These are phyloP conservation scores for Napeogenes inachia DNA, from an alignment of 2,888 invertebrate genomes.

Conservation along the genomic window DNA sequence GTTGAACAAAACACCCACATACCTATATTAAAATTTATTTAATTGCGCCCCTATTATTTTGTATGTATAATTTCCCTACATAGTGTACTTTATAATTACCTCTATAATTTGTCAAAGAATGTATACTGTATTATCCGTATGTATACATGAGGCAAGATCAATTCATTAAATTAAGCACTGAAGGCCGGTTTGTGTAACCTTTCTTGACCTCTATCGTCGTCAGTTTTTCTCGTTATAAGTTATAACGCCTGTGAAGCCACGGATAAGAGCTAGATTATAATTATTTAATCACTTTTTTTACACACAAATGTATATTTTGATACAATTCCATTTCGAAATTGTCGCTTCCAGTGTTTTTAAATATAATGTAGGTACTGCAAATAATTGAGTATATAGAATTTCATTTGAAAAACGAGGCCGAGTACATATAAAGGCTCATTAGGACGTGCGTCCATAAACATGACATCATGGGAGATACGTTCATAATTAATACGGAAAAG, in stretches of 20 bases:
- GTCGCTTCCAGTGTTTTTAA: too few species aligned
- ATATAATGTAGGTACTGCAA: too few species aligned
- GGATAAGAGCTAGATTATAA: background rate
- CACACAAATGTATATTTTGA: too few species aligned
- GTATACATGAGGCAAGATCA: constrained; percentile 1
- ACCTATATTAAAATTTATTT: background rate
- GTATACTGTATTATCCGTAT: background rate
- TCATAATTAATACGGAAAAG: constrained; percentile 22
- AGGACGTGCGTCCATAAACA: constrained; percentile 10
- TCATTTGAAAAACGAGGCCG: too few species aligned
- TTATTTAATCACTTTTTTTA: too few species aligned
- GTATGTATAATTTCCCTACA: too few species aligned
- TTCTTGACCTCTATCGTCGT: constrained; percentile 22
- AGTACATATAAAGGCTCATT: background rate
- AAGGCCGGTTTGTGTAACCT: constrained; percentile 26
- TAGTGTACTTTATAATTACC: background rate
- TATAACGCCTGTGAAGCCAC: background rate
- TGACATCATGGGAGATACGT: constrained; percentile 20
- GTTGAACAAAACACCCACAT: background rate
- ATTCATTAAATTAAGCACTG: constrained; percentile 20
- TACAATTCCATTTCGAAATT: too few species aligned
- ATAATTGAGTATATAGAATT: too few species aligned
- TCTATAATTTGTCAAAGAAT: background rate
- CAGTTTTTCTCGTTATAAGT: constrained; percentile 14
- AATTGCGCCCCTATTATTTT: too few species aligned